A percentile compares a stretch with the other conserved stretches of the same genome.
Conservation (phyloP, 1,140 invertebrate genomes). For the Eciton burchellii region DNA sequence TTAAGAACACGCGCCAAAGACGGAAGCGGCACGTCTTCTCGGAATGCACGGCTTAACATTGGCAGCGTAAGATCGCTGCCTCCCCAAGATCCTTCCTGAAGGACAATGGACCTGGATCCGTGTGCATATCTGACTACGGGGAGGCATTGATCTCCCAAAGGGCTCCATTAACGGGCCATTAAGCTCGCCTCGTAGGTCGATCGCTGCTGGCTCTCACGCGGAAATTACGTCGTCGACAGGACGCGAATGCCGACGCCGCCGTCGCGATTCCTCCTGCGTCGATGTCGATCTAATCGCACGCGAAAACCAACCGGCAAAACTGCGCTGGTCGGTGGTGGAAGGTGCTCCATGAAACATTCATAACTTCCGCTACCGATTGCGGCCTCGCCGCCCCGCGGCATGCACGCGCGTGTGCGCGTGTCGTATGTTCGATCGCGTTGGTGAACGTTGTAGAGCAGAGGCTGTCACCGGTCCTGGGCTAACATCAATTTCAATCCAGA, state of each 20-base stretch:
- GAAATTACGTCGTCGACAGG: conserved; percentile 26
- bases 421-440: conserved; percentile 11
- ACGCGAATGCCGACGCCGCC: conserved; percentile 1
- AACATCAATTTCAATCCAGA: conserved; percentile 62
- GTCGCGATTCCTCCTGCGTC: neutral
- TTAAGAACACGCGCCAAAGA: neutral
- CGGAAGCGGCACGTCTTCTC: neutral
- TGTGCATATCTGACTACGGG: conserved; percentile 8
- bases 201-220: conserved; percentile 12
- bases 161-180: conserved; percentile 39
- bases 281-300: conserved; percentile 42
- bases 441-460: conserved; percentile 40
- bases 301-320: conserved; percentile 60
- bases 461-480: conserved; percentile 32
- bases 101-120: neutral
- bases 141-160: conserved; percentile 41
- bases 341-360: conserved; percentile 63
- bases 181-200: neutral
- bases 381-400: conserved; percentile 11
- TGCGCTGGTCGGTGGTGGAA: conserved; percentile 46
- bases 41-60: neutral
- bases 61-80: too few species aligned
- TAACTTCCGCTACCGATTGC: conserved; percentile 54
- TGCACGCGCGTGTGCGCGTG: neutral
- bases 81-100: neutral